These are phyloP conservation scores for Xylocopa sonorina DNA, from an alignment of 1,140 invertebrate genomes.

Conservation along the genomic window DNA sequence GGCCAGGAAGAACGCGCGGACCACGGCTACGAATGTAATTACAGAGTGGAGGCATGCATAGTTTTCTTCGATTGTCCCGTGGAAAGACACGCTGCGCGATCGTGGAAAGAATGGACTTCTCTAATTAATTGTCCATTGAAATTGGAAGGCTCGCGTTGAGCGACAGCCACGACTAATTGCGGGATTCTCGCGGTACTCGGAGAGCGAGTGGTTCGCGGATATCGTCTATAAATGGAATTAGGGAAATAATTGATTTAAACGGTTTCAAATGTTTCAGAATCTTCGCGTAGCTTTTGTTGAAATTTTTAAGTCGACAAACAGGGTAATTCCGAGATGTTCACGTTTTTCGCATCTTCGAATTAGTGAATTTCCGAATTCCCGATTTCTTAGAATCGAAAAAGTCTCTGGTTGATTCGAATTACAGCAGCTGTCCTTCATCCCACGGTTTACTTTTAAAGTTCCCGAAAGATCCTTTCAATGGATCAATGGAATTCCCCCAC, in stretches of 20 bases:
- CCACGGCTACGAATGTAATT: background rate
- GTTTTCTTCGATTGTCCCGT: background rate
- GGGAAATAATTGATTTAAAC: too few species aligned
- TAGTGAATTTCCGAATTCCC: too few species aligned
- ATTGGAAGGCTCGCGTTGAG: background rate
- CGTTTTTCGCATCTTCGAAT: too few species aligned
- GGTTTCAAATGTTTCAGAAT: too few species aligned
- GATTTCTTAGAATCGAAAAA: too few species aligned
- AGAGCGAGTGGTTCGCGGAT: background rate
- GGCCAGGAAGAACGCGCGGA: background rate
- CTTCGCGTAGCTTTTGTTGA: too few species aligned
- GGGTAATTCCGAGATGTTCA: too few species aligned
- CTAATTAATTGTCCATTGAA: background rate
- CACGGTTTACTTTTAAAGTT: too few species aligned
- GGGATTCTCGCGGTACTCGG: background rate
- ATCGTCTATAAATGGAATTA: too few species aligned
- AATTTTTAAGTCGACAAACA: too few species aligned
- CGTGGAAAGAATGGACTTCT: slow-evolving; percentile 5
- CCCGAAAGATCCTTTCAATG: background rate
- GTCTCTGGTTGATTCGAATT: too few species aligned
- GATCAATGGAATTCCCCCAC: background rate
- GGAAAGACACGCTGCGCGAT: background rate
- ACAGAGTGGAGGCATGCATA: background rate
- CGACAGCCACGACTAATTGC: slow-evolving; percentile 28
- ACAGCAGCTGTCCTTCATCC: too few species aligned